A percentile compares a stretch with the other conserved stretches of the same genome.
These are phyloP conservation scores for Drosophila gaucha DNA, from an alignment of 2,888 invertebrate species.

Conservation along the genomic window DNA sequence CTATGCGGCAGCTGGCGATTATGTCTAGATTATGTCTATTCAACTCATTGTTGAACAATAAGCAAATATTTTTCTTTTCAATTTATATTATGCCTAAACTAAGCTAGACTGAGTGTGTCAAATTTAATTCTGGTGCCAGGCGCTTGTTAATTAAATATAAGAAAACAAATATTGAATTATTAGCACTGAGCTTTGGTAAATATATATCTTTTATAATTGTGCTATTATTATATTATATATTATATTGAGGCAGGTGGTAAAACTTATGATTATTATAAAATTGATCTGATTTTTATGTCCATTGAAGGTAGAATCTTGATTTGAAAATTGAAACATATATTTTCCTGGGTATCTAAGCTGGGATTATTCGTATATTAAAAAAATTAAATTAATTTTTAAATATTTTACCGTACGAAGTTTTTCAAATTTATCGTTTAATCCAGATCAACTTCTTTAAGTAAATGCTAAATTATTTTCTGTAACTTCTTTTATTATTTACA, in stretches of 20 bases:
- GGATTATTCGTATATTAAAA: too few relatives aligned
- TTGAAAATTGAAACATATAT: too few relatives aligned
- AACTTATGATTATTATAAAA: not conserved
- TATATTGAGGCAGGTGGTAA: not conserved
- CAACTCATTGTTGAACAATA: not conserved
- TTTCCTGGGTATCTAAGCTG: too few relatives aligned
- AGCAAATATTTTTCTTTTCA: not conserved
- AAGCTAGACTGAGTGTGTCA: not conserved
- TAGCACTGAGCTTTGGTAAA: not conserved
- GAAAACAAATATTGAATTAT: not conserved
- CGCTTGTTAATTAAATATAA: not conserved
- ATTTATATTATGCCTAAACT: not conserved
- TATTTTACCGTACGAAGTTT: too few relatives aligned
- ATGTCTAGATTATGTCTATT: conserved; percentile 66
- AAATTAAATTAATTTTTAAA: too few relatives aligned
- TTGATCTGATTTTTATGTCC: too few relatives aligned
- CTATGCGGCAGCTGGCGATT: conserved; percentile 74
- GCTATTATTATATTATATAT: not conserved
- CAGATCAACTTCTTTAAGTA: not conserved
- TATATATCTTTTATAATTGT: not conserved
- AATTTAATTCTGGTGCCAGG: not conserved
- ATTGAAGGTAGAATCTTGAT: too few relatives aligned
- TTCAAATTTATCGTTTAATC: not conserved
- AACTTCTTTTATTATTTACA: not conserved
- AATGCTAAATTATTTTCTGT: not conserved